Evolutionary conservation across 1,140 invertebrate genomes (phyloP).

Genomic region (Bombus soroeensis): DNA sequence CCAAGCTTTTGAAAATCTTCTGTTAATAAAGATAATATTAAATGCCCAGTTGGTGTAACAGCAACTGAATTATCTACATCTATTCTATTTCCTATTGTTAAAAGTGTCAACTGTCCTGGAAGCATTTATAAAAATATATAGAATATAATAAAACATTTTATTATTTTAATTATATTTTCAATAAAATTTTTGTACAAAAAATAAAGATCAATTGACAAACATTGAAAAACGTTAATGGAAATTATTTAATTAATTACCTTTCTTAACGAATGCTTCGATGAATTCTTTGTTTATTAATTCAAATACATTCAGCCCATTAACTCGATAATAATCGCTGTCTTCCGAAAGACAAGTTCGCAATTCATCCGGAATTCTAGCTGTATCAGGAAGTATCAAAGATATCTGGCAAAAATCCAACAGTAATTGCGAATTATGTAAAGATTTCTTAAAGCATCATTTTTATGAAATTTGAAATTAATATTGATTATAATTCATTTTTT

Average conservation of each 20-base stretch:
- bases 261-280: conserved; percentile 83
- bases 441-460: conserved; percentile 66
- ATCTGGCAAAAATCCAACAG: conserved; percentile 80
- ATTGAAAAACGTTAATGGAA: not conserved
- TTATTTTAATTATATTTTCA: not conserved
- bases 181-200: conserved; percentile 52
- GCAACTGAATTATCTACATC: conserved; percentile 83
- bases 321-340: conserved; percentile 84
- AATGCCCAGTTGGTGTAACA: conserved; percentile 81
- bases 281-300: conserved; percentile 83
- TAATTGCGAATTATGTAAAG: conserved; percentile 75
- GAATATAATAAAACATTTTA: not conserved
- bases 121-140: conserved; percentile 50
- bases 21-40: conserved; percentile 82
- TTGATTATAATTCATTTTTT: conserved; percentile 37
- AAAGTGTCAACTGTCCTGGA: conserved; percentile 81
- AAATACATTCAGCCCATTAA: conserved; percentile 76
- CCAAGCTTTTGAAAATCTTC: conserved; percentile 83
- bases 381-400: conserved; percentile 83
- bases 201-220: not conserved
- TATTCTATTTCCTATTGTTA: conserved; percentile 82
- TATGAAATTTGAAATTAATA: conserved; percentile 47
- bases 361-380: conserved; percentile 75
- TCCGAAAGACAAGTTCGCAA: conserved; percentile 76
- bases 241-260: conserved; percentile 72